These are phyloP conservation scores for Coleophora flavipennella DNA, from an alignment of 2,888 invertebrate species.

Conservation along the genomic window DNA sequence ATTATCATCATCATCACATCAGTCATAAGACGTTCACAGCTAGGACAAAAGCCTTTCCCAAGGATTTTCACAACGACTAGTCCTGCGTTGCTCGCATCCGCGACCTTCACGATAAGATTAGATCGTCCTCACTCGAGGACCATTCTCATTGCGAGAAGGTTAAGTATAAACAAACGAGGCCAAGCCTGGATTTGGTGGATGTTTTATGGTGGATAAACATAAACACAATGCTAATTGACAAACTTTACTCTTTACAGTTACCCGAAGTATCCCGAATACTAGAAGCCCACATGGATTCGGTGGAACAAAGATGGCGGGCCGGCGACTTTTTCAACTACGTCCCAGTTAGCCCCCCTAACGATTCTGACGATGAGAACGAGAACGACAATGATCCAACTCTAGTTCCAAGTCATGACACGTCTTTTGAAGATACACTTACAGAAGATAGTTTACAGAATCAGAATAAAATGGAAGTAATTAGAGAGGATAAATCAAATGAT, in stretches of 20 bases:
- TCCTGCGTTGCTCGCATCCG: no score
- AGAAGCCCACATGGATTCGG: constrained; percentile 48
- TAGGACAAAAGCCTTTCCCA: no score
- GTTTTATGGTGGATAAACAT: no score
- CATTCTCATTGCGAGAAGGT: no score
- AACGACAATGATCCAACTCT: constrained; percentile 46
- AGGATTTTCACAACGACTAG: no score
- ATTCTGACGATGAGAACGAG: constrained; percentile 28
- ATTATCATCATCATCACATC: no score
- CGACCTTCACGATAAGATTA: no score
- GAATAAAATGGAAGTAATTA: constrained; percentile 14
- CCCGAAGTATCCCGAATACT: constrained; percentile 56
- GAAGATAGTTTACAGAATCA: constrained; percentile 24
- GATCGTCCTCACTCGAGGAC: no score
- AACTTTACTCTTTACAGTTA: constrained; percentile 25
- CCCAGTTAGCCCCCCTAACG: constrained; percentile 25
- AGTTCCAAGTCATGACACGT: constrained; percentile 34
- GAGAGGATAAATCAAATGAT: constrained; percentile 10
- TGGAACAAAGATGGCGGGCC: constrained; percentile 44
- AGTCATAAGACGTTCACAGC: no score
- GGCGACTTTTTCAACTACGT: constrained; percentile 31
- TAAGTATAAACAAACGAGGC: no score
- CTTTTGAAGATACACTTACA: constrained; percentile 48
- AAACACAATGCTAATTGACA: no score
- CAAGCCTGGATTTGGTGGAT: no score